Base-by-base conservation (phyloP, 2,797 vertebrate genomes). In the Hipposideros larvatus region DNA sequence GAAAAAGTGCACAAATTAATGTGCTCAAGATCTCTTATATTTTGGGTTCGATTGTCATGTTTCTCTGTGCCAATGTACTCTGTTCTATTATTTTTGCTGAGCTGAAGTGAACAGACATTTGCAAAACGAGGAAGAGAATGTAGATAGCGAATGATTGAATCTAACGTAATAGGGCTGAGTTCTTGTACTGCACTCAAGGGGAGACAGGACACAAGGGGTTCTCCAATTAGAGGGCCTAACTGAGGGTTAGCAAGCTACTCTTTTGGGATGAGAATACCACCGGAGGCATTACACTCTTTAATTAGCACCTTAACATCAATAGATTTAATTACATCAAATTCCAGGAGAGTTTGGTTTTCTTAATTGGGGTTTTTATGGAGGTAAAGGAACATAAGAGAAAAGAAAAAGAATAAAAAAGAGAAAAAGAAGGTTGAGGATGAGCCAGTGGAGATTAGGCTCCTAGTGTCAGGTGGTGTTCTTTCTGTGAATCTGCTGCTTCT, bases 311-410 rank as follows among this genome's bases (percentile, higher is more conserved):
- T 53, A 61, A 51, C 19, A 21, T 53, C 51, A 43, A 28, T 34
- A 89, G 37, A 53, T 70, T 57, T 84, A 94, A 79, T 61, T 43
- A 84, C 19, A 90, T 84, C 28, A 46, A 83, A 87, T 80, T 89
- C 59, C 85, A 87, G n/a, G 51, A 53, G 48, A 66, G 63, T 55
- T 92, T 71, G 7, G 0, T 55, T 95, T 65, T 78, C 31, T 68
- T 61, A 73, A 61, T 10, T 87, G 61, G 15, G 22, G 7, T 59
- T 82, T 93, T 89, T 24, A 51, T 10, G 15, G 41, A 73, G 26
- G 7, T 59, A 0, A 11, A 65, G 1, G 18, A 2, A 7, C 34
- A 24, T 63, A 31, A 73, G 4, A 78, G 46, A 55, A 59, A 13
- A 82, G 18, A 48, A 16, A 77, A 80, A 34, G 9, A 66, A 84